Conservation (phyloP, 2,797 vertebrate genomes). For the Molossus molossus region DNA sequence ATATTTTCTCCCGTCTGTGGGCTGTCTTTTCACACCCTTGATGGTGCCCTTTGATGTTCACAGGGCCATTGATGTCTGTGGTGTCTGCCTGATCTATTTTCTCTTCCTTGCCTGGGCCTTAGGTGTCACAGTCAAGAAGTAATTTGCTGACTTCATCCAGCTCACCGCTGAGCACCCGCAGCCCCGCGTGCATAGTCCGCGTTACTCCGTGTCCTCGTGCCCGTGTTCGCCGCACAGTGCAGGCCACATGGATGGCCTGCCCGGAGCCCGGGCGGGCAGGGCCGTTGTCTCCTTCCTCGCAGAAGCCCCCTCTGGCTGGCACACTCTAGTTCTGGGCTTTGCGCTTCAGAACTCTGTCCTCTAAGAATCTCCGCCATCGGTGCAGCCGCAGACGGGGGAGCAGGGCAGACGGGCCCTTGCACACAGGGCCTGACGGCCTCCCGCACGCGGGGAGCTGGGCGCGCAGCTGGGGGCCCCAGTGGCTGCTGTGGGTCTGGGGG, state of each 20-base stretch:
- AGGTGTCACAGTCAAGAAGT: not conserved
- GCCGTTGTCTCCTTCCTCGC: not conserved
- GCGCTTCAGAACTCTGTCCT: constrained; percentile 78
- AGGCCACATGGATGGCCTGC: fast-evolving
- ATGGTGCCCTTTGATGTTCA: not conserved
- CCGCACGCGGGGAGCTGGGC: not conserved
- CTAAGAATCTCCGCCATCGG: constrained; percentile 83
- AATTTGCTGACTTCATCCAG: not conserved
- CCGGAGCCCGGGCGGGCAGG: not conserved
- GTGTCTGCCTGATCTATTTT: not conserved
- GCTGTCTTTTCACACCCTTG: not conserved
- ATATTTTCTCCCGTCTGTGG: not conserved
- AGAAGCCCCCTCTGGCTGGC: constrained; percentile 50
- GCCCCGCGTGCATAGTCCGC: not conserved
- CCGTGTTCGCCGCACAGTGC: fast-evolving
- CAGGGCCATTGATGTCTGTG: not conserved
- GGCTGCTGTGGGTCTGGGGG: not conserved
- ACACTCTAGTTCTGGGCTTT: constrained; percentile 74
- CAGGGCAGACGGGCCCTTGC: not conserved
- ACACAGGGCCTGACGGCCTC: not conserved
- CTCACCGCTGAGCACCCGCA: fast-evolving
- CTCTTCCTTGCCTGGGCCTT: not conserved
- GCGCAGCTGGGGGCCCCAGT: fast-evolving
- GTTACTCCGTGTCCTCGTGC: fast-evolving
- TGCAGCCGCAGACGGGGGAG: constrained; percentile 76